These are phyloP conservation scores for Podocnemis expansa DNA, from an alignment of 2,113 vertebrate genomes.

Conservation along the genomic window DNA sequence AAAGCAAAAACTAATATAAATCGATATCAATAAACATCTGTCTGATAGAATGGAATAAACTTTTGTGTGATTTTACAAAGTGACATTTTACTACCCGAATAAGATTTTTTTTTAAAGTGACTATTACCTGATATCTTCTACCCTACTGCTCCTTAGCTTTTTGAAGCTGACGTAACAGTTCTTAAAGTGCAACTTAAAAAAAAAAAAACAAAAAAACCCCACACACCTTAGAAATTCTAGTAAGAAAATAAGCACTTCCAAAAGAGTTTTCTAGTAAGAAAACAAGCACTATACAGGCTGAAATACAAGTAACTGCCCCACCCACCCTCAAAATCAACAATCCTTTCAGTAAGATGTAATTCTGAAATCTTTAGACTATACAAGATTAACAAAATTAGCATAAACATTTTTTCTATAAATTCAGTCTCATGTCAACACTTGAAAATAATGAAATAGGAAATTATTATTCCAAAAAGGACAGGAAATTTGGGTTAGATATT, in stretches of 20 bases:
- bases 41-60: background rate
- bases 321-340: background rate
- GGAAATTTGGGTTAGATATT: background rate
- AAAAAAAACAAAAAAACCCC: background rate
- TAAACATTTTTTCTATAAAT: constrained; percentile 17
- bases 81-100: background rate
- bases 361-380: constrained; percentile 29
- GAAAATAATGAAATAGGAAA: constrained; percentile 25
- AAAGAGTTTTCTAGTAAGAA: background rate
- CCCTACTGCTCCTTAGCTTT: background rate
- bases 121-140: background rate
- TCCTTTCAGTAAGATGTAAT: background rate
- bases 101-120: background rate
- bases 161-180: background rate
- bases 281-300: background rate
- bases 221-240: background rate
- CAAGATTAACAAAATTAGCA: constrained; percentile 29
- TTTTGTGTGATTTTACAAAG: background rate
- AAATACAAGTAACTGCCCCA: constrained; percentile 27
- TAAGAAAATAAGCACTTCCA: background rate
- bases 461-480: constrained; percentile 21
- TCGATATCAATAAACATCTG: background rate
- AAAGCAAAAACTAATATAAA: background rate
- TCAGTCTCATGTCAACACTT: constrained; percentile 49
- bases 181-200: constrained; percentile 22